Evolutionary conservation across 2,113 vertebrate genomes (phyloP).

Genomic region (Pelvicachromis taeniatus): DNA sequence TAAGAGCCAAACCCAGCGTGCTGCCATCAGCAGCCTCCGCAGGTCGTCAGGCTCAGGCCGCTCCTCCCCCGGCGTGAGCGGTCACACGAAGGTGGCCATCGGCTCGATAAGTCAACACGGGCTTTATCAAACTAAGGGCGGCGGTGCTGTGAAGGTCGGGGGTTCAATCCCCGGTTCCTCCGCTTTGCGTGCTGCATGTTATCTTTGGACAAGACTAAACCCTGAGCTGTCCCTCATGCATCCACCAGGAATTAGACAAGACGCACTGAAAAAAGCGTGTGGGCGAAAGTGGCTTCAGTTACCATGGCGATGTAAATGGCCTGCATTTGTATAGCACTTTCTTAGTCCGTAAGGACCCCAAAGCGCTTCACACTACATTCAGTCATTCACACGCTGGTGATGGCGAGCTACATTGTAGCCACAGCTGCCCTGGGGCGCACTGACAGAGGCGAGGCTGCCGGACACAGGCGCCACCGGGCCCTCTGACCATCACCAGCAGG

Average conservation of each 20-base stretch:
- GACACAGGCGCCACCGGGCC: no score
- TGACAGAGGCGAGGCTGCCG: no score
- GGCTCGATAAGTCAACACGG: rapidly evolving
- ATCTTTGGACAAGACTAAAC: neutral
- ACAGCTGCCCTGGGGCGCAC: no score
- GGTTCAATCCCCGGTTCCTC: neutral
- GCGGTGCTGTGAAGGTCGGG: rapidly evolving
- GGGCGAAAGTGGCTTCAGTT: neutral
- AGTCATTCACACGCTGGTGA: no score
- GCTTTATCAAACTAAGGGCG: neutral
- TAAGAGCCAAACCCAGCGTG: neutral
- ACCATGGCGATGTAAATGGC: neutral
- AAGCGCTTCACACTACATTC: no score
- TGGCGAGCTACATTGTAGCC: no score
- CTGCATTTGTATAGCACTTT: no score
- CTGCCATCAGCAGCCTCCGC: rapidly evolving
- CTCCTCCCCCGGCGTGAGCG: rapidly evolving
- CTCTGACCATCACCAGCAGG: no score
- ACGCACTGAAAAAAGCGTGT: rapidly evolving
- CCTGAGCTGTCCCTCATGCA: rapidly evolving
- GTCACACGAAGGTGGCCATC: neutral
- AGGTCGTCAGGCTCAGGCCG: rapidly evolving
- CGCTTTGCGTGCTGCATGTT: neutral
- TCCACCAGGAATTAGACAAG: neutral
- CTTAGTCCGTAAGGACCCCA: no score